These are phyloP conservation scores for Bothrops alternatus DNA, from an alignment of 2,797 vertebrate species.

Conservation along the genomic window DNA sequence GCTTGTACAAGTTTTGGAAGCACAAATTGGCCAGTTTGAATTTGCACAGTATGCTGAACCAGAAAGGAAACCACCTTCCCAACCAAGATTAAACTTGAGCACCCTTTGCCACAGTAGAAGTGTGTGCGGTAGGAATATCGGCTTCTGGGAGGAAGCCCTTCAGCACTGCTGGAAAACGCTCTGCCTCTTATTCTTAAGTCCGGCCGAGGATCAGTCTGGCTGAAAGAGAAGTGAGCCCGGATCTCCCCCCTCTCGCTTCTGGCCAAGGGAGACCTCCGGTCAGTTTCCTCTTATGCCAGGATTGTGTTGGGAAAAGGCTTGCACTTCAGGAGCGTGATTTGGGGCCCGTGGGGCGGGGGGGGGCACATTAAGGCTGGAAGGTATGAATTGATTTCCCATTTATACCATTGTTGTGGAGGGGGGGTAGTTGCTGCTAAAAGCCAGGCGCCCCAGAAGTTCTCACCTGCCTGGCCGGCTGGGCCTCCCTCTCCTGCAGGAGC, in stretches of 20 bases:
- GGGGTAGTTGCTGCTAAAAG: not conserved
- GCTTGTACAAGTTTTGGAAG: not conserved
- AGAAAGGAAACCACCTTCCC: not conserved
- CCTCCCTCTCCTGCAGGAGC: slow-evolving; percentile 75
- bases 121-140: not conserved
- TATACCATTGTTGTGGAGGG: not conserved
- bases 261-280: not conserved
- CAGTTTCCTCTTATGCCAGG: not conserved
- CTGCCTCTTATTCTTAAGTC: not conserved
- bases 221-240: not conserved
- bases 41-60: not conserved
- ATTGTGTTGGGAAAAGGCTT: not conserved
- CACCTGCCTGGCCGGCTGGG: fast-evolving
- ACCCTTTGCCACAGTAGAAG: not conserved
- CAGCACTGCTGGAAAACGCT: not conserved
- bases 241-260: fast-evolving
- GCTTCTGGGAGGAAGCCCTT: not conserved
- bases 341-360: not conserved
- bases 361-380: too few species aligned
- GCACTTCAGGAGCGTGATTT: too few species aligned
- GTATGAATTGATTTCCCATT: not conserved
- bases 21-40: not conserved
- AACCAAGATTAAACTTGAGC: not conserved
- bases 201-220: not conserved
- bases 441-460: not conserved